These are phyloP conservation scores for Caenorhabditis sp. DNA, from an alignment of 2,888 invertebrate species.

Conservation along the genomic window DNA sequence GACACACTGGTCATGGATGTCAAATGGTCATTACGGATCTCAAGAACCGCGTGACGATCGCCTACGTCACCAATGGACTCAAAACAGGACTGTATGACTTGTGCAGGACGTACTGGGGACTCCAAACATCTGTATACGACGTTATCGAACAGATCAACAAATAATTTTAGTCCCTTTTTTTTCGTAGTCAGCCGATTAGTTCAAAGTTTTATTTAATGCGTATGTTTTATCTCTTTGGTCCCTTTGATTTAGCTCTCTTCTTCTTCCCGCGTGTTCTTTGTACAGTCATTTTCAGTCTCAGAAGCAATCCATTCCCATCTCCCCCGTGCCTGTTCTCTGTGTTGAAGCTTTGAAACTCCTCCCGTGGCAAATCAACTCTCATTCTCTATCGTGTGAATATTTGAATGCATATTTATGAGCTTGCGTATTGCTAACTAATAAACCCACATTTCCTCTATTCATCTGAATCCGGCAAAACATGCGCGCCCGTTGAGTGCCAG, in stretches of 20 bases:
- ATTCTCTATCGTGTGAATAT: slow-evolving; percentile 28
- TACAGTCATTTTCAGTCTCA: slow-evolving; percentile 25
- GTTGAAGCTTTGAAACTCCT: slow-evolving; percentile 28
- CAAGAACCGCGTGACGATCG: slow-evolving; percentile 68
- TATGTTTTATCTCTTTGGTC: slow-evolving; percentile 5
- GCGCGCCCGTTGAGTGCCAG: slow-evolving; percentile 17
- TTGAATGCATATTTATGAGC: slow-evolving; percentile 63
- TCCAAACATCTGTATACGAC: slow-evolving; percentile 71
- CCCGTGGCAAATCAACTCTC: slow-evolving; percentile 8
- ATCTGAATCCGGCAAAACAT: background rate
- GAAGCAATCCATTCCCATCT: background rate
- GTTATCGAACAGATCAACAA: slow-evolving; percentile 61
- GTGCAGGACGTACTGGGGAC: slow-evolving; percentile 69
- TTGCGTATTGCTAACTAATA: slow-evolving; percentile 49
- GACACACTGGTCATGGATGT: slow-evolving; percentile 77
- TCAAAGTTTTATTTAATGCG: background rate
- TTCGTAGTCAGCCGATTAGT: slow-evolving; percentile 30
- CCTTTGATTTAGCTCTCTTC: background rate
- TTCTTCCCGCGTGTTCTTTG: slow-evolving; percentile 34
- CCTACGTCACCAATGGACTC: slow-evolving; percentile 75
- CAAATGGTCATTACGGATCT: slow-evolving; percentile 73
- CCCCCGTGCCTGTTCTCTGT: slow-evolving; percentile 26
- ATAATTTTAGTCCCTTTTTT: slow-evolving; percentile 16
- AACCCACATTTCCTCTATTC: slow-evolving; percentile 19
- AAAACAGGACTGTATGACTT: slow-evolving; percentile 73